Base-by-base conservation (phyloP, 2,888 invertebrate species). In the Cheilosia grossa region DNA sequence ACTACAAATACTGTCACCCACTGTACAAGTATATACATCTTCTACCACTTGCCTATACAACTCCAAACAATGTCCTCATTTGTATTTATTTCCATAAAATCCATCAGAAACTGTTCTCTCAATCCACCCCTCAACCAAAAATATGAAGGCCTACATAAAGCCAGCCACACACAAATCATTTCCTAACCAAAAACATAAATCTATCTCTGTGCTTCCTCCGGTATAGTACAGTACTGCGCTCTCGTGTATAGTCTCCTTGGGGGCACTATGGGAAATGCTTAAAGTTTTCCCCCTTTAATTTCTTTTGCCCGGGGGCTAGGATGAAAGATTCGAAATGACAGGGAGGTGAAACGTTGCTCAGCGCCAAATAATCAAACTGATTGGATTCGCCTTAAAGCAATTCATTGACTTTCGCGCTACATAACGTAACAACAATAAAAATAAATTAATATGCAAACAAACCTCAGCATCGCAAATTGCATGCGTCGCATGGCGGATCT, bases 1-100 rank as follows among this genome's bases (percentile, higher is more conserved):
- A 83, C 79, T 78, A 75, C 81, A 81, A 81, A 81, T 64, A 81
- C 63, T 75, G 81, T 69, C 67, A 58, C 58, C 56, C 51, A 73
- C 64, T 56, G 49, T 59, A 58, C 21, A 51, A 13, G 24, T 33
- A 53, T 33, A 17, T 30, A 24, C 1, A 37, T 33, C 17, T 30
- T 21, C 19, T 33, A 13, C 24, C 59, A 53, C 42, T 37, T 13
- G 21, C 13, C 40, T 47, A 37, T 63, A 37, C 27, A 37, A 24
- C 75, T 42, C 66, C 61, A 61, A 69, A 74, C 63, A 75, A 82
- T 82, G 70, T 79, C 74, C 79, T 83, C 79, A 83, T 83, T 83
- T 83, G 82, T 83, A 74, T 83, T 83, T 83, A 83, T 83, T 83
- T 83, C 79, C 73, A 79, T 79, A 67, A 77, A 77, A 73, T 73